Evolutionary conservation across 2,888 invertebrate species (phyloP).

Genomic region (Marronus borbonicus): DNA sequence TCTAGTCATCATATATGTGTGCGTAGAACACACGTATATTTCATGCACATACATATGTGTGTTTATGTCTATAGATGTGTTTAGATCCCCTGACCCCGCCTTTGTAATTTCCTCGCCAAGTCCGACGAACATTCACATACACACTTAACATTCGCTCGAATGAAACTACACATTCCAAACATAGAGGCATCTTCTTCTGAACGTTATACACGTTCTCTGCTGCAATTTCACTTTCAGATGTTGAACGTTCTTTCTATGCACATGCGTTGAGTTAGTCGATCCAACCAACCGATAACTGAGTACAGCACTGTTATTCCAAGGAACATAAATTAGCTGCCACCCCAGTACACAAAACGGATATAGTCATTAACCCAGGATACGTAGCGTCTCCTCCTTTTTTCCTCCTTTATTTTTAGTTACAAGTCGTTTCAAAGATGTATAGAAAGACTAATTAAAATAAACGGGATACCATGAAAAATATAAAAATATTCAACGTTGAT

Average conservation of each 20-base stretch:
- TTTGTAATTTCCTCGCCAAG: constrained; percentile 16
- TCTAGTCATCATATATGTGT: constrained; percentile 15
- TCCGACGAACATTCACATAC: constrained; percentile 35
- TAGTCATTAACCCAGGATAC: constrained; percentile 40
- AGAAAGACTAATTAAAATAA: neutral
- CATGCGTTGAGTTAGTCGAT: constrained; percentile 50
- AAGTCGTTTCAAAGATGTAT: constrained; percentile 12
- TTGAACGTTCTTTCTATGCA: constrained; percentile 29
- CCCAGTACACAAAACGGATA: constrained; percentile 41
- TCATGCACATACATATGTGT: neutral
- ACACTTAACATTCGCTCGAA: constrained; percentile 32
- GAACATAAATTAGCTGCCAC: constrained; percentile 46
- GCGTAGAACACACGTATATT: neutral
- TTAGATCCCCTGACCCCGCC: constrained; percentile 34
- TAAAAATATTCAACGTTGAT: too few species aligned
- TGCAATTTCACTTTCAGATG: constrained; percentile 49
- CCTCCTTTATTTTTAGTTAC: constrained; percentile 29
- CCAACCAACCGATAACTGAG: constrained; percentile 29
- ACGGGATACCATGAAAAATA: too few species aligned
- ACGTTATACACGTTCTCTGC: constrained; percentile 16
- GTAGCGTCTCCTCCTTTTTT: constrained; percentile 25
- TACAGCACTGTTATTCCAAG: constrained; percentile 36
- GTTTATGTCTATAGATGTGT: constrained; percentile 7
- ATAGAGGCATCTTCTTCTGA: constrained; percentile 31
- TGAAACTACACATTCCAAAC: constrained; percentile 32